Base-by-base conservation (phyloP, 2,888 invertebrate species). In the Glyphotaelius pellucidus region DNA sequence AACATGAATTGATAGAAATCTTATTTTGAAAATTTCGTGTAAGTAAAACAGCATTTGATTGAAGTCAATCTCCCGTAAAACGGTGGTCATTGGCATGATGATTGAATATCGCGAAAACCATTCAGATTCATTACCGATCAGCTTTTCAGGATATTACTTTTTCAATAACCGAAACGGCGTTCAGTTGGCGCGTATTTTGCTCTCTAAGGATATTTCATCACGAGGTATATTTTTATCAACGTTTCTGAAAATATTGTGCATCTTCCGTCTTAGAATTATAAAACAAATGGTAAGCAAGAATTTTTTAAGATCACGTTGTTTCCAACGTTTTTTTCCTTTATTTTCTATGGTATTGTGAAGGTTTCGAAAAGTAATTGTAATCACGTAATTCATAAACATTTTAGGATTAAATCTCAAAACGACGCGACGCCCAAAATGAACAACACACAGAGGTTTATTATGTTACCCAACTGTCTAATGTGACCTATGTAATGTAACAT, bases 71-170 rank as follows among this genome's bases (percentile, higher is more conserved):
- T 67, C 2, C 9, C 67, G 67, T 25, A 83, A 90, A 83, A 90
- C 30, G 30, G 35, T 80, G 79, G 86, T 80, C 80, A 86, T 90
- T 67, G 67, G 32, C 47, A 85, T 90, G 67, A 86, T 84, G 42
- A 86, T n/a, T 42, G 14, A 86, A 80, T 42, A 30, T 42, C 89
- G 38, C 35, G 42, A n/a, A 87, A 91, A 88, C 80, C 67, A 83
- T 84, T 84, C 42, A 90, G 79, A 91, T 91, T 90, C 80, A 90
- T 80, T 89, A 80, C 35, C 52, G 86, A 92, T 90, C 87, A 81
- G 47, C 90, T 92, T 80, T 87, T 90, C 85, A 90, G 52, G 90
- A 86, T 92, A 88, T 92, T 90, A 86, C 88, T 88, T 92, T 91
- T 92, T 92, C 90, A 90, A 92, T 92, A 90, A 88, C 80, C 31